Conservation (phyloP, 2,797 vertebrate genomes). For the Hipposideros larvatus region DNA sequence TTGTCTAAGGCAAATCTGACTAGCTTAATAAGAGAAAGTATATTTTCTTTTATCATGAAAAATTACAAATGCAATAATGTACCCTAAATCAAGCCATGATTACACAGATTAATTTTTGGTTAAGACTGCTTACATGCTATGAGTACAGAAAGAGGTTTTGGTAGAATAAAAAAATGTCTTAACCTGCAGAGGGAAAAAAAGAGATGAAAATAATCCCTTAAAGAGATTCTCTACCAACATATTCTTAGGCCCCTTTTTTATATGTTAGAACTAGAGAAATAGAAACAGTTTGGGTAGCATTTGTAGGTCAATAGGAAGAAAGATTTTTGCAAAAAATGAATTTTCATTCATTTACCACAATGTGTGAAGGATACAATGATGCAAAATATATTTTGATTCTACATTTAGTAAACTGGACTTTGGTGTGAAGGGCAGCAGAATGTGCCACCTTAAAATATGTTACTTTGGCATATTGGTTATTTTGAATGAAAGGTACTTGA, state of each 20-base stretch:
- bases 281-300: not conserved
- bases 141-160: conserved; percentile 32
- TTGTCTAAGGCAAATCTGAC: conserved; percentile 33
- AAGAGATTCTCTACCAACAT: conserved; percentile 35
- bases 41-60: conserved; percentile 7
- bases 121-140: conserved; percentile 23
- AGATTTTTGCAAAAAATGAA: not conserved
- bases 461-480: not conserved
- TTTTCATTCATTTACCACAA: not conserved
- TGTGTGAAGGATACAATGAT: not conserved
- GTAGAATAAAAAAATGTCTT: conserved; percentile 53
- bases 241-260: not conserved
- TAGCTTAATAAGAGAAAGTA: conserved; percentile 44
- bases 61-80: conserved; percentile 30
- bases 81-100: not conserved
- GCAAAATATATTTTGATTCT: not conserved
- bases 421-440: not conserved
- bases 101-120: conserved; percentile 49
- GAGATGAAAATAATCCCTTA: conserved; percentile 47
- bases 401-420: not conserved
- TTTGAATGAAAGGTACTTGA: not conserved
- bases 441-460: not conserved
- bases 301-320: not conserved
- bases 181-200: not conserved
- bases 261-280: not conserved